phyloP scores from a whole-genome alignment of 2,888 invertebrate genomes.

The Campaea margaritaria region DNA sequence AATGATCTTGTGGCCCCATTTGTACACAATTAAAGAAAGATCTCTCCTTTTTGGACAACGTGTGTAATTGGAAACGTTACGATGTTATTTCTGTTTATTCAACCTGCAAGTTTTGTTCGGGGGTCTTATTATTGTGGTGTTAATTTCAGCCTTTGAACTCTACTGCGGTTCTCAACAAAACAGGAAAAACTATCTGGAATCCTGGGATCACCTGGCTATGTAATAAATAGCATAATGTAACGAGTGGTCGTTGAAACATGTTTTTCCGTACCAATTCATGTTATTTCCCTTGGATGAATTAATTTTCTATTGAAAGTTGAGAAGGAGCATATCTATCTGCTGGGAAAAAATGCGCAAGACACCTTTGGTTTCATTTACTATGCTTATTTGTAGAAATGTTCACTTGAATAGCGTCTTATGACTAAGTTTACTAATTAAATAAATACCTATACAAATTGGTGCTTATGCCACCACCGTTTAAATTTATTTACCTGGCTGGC shows the following conservation, averaged over 20 bases:
- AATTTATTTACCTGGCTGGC: background rate
- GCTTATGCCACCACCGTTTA: too few relatives aligned
- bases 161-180: conserved; percentile 19
- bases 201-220: conserved; percentile 4
- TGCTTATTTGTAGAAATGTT: too few relatives aligned
- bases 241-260: conserved; percentile 5
- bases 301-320: too few relatives aligned
- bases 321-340: too few relatives aligned
- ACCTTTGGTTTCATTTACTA: too few relatives aligned
- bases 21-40: conserved; percentile 33
- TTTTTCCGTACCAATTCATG: background rate
- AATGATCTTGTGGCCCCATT: conserved; percentile 24
- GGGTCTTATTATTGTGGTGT: background rate
- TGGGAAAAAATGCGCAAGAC: too few relatives aligned
- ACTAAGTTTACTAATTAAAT: too few relatives aligned
- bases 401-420: too few relatives aligned
- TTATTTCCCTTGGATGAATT: background rate
- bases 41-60: conserved; percentile 23
- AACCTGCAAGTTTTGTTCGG: background rate
- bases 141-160: conserved; percentile 19
- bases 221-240: conserved; percentile 6
- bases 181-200: conserved; percentile 26
- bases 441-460: too few relatives aligned
- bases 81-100: conserved; percentile 23
- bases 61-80: conserved; percentile 19